Percentiles rank a stretch among this genome's conserved stretches.
Evolutionary conservation across 2,888 invertebrate genomes (phyloP).

Genomic region (Orthosia cruda): DNA sequence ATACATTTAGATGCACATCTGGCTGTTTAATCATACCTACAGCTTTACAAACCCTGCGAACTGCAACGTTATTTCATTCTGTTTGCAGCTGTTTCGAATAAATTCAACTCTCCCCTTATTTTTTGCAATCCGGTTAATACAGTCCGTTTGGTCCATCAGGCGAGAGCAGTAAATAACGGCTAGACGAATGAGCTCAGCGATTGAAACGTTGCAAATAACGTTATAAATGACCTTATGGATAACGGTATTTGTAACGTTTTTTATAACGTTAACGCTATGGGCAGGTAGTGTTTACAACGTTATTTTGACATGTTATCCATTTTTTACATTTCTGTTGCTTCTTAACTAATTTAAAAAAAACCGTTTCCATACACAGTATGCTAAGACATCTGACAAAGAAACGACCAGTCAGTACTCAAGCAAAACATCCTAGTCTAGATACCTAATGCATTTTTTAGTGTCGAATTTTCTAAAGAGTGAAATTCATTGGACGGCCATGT

Average conservation of each 20-base stretch:
- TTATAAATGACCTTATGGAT: neutral
- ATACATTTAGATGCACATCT: neutral
- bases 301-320: too few relatives aligned
- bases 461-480: too few relatives aligned
- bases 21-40: neutral
- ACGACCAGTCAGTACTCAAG: too few relatives aligned
- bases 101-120: slow-evolving; percentile 12
- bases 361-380: neutral
- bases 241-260: slow-evolving; percentile 1
- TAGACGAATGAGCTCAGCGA: slow-evolving; percentile 38
- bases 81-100: slow-evolving; percentile 11
- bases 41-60: neutral
- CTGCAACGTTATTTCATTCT: slow-evolving; percentile 14
- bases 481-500: too few relatives aligned
- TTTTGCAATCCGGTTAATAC: slow-evolving; percentile 46
- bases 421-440: too few relatives aligned
- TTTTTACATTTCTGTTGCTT: neutral
- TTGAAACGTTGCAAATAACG: slow-evolving; percentile 8
- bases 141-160: slow-evolving; percentile 31
- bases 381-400: too few relatives aligned
- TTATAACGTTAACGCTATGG: neutral
- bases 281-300: neutral
- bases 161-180: slow-evolving; percentile 53
- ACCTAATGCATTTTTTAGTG: too few relatives aligned
- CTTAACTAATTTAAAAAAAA: neutral